Evolutionary conservation across 2,797 vertebrate species (phyloP).

Genomic region (Varecia variegata): DNA sequence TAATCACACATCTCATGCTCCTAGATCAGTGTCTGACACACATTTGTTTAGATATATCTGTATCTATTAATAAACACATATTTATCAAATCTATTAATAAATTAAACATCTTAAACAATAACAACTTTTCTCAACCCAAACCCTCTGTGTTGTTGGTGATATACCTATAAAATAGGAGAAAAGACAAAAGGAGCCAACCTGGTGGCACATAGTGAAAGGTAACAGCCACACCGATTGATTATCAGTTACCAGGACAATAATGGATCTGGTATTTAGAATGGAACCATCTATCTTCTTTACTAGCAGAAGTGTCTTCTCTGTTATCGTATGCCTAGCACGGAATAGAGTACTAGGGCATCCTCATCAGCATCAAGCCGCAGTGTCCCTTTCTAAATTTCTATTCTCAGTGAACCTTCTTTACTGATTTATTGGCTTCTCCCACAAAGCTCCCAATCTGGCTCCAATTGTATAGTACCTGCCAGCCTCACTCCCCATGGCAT

Average conservation of each 20-base stretch:
- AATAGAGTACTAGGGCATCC: neutral
- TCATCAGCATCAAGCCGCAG: neutral
- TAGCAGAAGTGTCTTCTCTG: neutral
- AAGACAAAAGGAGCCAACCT: neutral
- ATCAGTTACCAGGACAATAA: neutral
- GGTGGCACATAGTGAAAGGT: neutral
- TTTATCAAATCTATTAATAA: neutral
- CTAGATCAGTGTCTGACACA: neutral
- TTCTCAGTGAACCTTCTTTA: neutral
- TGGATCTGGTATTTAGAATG: neutral
- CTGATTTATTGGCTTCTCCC: neutral
- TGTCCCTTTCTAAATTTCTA: neutral
- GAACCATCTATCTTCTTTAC: neutral
- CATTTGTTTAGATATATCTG: neutral
- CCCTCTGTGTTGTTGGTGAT: neutral
- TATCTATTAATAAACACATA: neutral
- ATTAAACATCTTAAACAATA: neutral
- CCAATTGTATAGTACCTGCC: neutral
- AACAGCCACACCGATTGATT: neutral
- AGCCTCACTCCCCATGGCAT: neutral
- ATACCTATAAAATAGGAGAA: neutral
- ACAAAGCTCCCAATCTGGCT: neutral
- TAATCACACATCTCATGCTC: neutral
- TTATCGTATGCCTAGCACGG: neutral
- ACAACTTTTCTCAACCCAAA: neutral